These are phyloP conservation scores for Choristoneura fumiferana DNA, from an alignment of 1,140 invertebrate genomes.

Conservation along the genomic window DNA sequence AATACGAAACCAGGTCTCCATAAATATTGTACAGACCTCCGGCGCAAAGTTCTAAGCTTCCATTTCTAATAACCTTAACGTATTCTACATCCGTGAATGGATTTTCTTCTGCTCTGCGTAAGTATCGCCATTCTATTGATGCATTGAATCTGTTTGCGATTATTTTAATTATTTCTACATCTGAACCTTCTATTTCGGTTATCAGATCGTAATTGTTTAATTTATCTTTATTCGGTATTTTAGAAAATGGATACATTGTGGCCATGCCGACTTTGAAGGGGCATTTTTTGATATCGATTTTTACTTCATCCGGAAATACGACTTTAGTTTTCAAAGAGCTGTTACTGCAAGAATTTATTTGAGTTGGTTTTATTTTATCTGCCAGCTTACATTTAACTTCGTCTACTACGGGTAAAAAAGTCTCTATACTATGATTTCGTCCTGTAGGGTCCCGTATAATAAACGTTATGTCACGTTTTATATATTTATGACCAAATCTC, in stretches of 20 bases:
- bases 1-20: constrained; percentile 49
- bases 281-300: constrained; percentile 48
- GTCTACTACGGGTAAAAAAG: constrained; percentile 35
- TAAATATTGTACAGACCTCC: constrained; percentile 61
- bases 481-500: constrained; percentile 21
- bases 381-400: constrained; percentile 35
- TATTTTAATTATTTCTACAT: constrained; percentile 58
- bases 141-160: constrained; percentile 50
- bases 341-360: constrained; percentile 38
- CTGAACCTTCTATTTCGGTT: constrained; percentile 37
- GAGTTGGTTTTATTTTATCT: constrained; percentile 21
- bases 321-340: constrained; percentile 24
- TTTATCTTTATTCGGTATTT: constrained; percentile 30
- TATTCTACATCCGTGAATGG: constrained; percentile 35
- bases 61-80: constrained; percentile 43
- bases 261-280: constrained; percentile 49
- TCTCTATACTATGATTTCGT: constrained; percentile 21
- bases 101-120: constrained; percentile 42
- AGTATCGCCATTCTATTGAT: constrained; percentile 37
- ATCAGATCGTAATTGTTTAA: constrained; percentile 39
- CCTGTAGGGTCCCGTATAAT: constrained; percentile 23
- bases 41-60: constrained; percentile 50
- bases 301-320: constrained; percentile 39
- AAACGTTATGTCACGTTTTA: constrained; percentile 36
- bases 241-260: constrained; percentile 44